phyloP scores from a whole-genome alignment of 2,888 invertebrate species.

The Hipparchia sbordonii region DNA sequence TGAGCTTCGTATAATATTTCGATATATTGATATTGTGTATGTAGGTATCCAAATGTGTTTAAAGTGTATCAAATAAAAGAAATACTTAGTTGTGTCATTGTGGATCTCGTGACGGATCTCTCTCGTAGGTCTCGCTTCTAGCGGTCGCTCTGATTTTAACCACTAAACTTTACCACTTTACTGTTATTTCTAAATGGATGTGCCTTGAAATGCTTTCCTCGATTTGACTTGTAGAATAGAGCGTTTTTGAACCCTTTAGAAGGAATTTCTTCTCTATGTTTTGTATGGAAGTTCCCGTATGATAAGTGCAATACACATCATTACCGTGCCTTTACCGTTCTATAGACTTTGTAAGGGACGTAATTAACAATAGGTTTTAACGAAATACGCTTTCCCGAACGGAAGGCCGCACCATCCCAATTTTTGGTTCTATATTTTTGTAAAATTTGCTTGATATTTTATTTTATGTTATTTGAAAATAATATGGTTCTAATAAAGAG shows the following conservation, averaged over 20 bases:
- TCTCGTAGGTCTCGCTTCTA: constrained; percentile 70
- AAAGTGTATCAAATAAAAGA: constrained; percentile 42
- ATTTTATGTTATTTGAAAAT: constrained; percentile 50
- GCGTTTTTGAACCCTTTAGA: constrained; percentile 80
- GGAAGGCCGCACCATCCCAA: constrained; percentile 60
- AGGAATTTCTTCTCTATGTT: constrained; percentile 77
- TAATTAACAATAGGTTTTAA: constrained; percentile 81
- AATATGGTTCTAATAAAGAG: constrained; percentile 55
- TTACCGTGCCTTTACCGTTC: constrained; percentile 82
- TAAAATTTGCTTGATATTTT: constrained; percentile 65
- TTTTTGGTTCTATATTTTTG: constrained; percentile 71
- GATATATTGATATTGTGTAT: constrained; percentile 54
- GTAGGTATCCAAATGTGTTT: constrained; percentile 45
- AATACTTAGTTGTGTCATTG: constrained; percentile 42
- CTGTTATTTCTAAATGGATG: constrained; percentile 82
- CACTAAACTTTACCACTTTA: constrained; percentile 59
- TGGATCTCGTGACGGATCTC: constrained; percentile 42
- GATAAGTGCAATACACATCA: constrained; percentile 81
- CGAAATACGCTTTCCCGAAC: constrained; percentile 60
- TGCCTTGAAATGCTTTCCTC: constrained; percentile 82
- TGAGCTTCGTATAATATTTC: constrained; percentile 71
- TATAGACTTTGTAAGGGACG: constrained; percentile 82
- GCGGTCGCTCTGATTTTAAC: constrained; percentile 69
- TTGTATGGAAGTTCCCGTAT: constrained; percentile 71
- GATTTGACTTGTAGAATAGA: constrained; percentile 78